Conservation (phyloP, 1,140 invertebrate species). For the Meloidogyne hapla region DNA sequence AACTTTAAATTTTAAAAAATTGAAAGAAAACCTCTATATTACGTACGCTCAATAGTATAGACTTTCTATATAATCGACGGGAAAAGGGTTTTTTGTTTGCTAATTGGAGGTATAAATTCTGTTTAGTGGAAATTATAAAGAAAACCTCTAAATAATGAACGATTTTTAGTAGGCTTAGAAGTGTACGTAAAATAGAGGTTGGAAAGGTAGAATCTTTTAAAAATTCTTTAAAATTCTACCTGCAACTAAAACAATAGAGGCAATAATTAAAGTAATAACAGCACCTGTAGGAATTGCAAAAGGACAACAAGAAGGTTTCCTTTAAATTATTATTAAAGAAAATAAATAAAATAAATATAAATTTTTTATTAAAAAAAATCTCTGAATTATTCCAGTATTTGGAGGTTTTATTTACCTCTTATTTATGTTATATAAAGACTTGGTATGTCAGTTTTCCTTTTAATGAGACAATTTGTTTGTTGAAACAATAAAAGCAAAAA, state of each 20-base stretch:
- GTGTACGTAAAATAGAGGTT: too few relatives aligned
- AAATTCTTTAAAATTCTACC: constrained; percentile 39
- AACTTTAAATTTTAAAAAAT: constrained; percentile 48
- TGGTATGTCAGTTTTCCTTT: too few relatives aligned
- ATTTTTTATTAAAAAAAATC: constrained; percentile 30
- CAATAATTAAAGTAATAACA: constrained; percentile 63
- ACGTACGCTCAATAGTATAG: not conserved
- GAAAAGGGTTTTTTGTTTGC: not conserved
- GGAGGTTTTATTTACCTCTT: too few relatives aligned
- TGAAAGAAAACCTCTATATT: not conserved
- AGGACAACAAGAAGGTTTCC: constrained; percentile 63
- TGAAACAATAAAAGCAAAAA: too few relatives aligned
- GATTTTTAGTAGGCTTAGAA: not conserved
- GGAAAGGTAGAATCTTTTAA: not conserved
- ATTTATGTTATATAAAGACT: too few relatives aligned
- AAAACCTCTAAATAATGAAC: not conserved
- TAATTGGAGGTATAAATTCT: too few relatives aligned
- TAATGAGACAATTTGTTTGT: too few relatives aligned
- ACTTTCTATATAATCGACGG: not conserved
- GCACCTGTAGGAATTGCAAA: constrained; percentile 64
- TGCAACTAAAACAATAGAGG: constrained; percentile 54
- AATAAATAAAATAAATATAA: not conserved
- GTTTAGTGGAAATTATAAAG: too few relatives aligned
- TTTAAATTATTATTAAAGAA: not conserved
- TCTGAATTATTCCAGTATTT: too few relatives aligned